Evolutionary conservation across 2,888 invertebrate species (phyloP), one percentile per base, ranked within the genome.

Genomic region (Polymixis lichenea): DNA sequence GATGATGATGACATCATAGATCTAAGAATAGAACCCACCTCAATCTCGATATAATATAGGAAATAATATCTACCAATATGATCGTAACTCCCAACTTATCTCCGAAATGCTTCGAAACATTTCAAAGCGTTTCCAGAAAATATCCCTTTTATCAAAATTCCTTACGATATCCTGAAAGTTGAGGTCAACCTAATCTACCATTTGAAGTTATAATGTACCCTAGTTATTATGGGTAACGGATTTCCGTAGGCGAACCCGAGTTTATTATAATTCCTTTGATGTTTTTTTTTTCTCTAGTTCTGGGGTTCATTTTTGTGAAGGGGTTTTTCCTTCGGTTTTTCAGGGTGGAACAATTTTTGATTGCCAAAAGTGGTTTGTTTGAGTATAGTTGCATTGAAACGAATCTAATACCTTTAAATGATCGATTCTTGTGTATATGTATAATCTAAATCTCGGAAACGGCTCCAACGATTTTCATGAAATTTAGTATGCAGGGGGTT

Each of bases 231-330:
- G 90, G 89, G 84, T 72, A 87, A 83, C 88, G 92, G 92, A 91
- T 92, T 90, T 92, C 92, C 91, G 89, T 80, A 75, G 87, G 89
- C 87, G 87, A 89, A 89, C 83, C 85, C 86, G 86, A 87, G 90
- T 91, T 91, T 93, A 92, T 93, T 91, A 92, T 91, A 89, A 82
- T 91, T 88, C 90, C 87, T 91, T 92, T 91, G 91, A 92, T 91
- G 90, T 88, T 83, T 88, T 88, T 88, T 83, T 88, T 85, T 89
- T 87, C 87, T 84, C 86, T 90, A 90, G 89, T 89, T 86, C 86
- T 55, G 56, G 65, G 62, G 32, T 58, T 13, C 56, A 68, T 75
- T 78, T 82, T 80, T 72, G 19, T 67, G 67, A 68, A 32, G 66
- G 66, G 56, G 49, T 28, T 56, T 64, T 58, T 73, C 80, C 4